Percentiles rank a stretch among this genome's conserved stretches.
phyloP scores from a whole-genome alignment of 2,797 vertebrate species.

The Epinephelus malabaricus region DNA sequence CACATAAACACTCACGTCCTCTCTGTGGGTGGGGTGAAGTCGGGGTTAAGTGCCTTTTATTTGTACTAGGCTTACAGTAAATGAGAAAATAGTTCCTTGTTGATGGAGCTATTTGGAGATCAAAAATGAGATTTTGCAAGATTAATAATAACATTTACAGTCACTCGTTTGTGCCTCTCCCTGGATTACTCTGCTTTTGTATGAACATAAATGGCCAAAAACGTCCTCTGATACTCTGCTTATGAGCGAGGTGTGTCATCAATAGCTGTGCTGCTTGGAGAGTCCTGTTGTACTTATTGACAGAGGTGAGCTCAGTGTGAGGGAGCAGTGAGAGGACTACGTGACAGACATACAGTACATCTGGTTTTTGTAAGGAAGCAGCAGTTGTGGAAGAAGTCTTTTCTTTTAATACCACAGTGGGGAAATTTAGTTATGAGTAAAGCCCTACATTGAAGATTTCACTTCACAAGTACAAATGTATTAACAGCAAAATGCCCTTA shows the following conservation, averaged over 20 bases:
- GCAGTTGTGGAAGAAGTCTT: not conserved
- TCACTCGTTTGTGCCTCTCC: not conserved
- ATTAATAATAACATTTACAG: not conserved
- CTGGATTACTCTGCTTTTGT: not conserved
- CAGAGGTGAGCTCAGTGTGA: conserved; percentile 14
- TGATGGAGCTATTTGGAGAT: not conserved
- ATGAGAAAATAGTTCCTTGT: conserved; percentile 14
- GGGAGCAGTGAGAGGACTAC: not conserved
- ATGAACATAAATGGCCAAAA: not conserved
- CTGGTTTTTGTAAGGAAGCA: not conserved
- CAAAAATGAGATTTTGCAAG: not conserved
- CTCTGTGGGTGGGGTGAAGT: not conserved
- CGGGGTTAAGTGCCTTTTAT: not conserved
- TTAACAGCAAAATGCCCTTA: no score
- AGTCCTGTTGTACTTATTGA: conserved; percentile 22
- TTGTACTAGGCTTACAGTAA: conserved; percentile 26
- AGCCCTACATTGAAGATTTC: not conserved
- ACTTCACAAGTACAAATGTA: not conserved
- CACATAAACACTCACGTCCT: not conserved
- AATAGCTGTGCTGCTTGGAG: not conserved
- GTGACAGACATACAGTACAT: not conserved
- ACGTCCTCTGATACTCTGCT: not conserved
- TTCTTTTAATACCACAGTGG: no score
- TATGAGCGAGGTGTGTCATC: not conserved
- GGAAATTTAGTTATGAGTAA: not conserved